These are phyloP conservation scores for Pluvianellus socialis DNA, from an alignment of 2,113 vertebrate genomes.

Conservation along the genomic window DNA sequence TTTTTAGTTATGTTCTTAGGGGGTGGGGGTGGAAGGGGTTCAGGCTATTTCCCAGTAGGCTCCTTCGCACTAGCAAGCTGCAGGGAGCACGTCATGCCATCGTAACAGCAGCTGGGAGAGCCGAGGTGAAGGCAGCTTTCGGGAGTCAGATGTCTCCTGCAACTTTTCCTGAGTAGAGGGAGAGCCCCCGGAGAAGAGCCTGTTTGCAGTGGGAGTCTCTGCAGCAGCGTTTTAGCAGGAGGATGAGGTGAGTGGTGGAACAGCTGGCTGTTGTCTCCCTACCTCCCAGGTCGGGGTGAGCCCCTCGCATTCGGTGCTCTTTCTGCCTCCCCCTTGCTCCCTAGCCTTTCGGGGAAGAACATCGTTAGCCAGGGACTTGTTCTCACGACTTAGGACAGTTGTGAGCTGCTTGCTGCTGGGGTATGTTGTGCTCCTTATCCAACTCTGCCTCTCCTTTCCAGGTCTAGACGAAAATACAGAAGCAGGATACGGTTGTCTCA, in stretches of 20 bases:
- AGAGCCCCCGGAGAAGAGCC: constrained; percentile 30
- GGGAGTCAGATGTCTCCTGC: not conserved
- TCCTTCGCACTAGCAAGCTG: constrained; percentile 21
- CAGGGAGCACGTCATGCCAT: constrained; percentile 5
- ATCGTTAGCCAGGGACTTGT: constrained; percentile 1
- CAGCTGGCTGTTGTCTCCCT: not conserved
- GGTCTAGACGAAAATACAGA: not conserved
- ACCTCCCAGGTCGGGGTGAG: not conserved
- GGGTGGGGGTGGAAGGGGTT: constrained; percentile 46
- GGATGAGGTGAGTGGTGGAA: constrained; percentile 38
- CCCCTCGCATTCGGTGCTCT: not conserved
- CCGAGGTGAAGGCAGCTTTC: constrained; percentile 2
- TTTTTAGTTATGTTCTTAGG: constrained; percentile 68
- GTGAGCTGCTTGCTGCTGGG: not conserved
- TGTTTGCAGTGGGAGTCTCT: constrained; percentile 27
- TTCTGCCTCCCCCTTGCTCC: not conserved
- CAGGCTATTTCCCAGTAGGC: constrained; percentile 55
- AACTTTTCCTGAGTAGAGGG: constrained; percentile 48
- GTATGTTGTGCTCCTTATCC: not conserved
- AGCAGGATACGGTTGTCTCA: not conserved
- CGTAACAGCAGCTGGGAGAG: constrained; percentile 40
- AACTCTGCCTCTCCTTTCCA: not conserved
- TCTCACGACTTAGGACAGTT: not conserved
- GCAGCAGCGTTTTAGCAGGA: constrained; percentile 44
- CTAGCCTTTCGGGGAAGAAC: not conserved